A percentile compares a stretch with the other conserved stretches of the same genome.
phyloP scores from a whole-genome alignment of 2,888 invertebrate genomes.

The Drosophila neotestacea region DNA sequence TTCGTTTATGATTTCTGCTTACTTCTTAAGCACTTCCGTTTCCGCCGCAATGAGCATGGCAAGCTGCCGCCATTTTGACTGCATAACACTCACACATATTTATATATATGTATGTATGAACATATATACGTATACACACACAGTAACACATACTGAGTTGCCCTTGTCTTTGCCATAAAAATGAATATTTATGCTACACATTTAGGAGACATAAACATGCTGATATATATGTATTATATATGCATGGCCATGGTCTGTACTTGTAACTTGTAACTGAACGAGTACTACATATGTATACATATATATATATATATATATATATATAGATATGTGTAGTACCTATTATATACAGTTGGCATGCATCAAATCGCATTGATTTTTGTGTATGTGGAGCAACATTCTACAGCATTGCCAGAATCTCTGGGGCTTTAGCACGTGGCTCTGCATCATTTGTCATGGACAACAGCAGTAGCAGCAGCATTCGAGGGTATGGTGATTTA shows the following conservation, averaged over 20 bases:
- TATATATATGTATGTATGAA: neutral
- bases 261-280: conserved; percentile 6
- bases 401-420: conserved; percentile 37
- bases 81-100: conserved; percentile 35
- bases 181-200: conserved; percentile 78
- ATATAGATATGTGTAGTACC: conserved; percentile 1
- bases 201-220: conserved; percentile 69
- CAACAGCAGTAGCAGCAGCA: conserved; percentile 40
- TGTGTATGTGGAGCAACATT: conserved; percentile 54
- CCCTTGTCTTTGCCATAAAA: conserved; percentile 74
- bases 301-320: neutral
- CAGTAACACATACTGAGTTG: conserved; percentile 17
- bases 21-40: conserved; percentile 76
- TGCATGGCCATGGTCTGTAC: conserved; percentile 51
- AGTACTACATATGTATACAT: conserved; percentile 22
- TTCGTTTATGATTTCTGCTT: conserved; percentile 82
- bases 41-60: conserved; percentile 65
- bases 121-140: neutral
- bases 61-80: conserved; percentile 62
- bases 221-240: conserved; percentile 66
- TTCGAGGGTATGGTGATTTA: conserved; percentile 69
- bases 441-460: conserved; percentile 75
- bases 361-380: conserved; percentile 82
- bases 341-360: conserved; percentile 54
- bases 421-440: conserved; percentile 56